Evolutionary conservation across 2,888 invertebrate species (phyloP).

Genomic region (Pollenia griseotomentosa): DNA sequence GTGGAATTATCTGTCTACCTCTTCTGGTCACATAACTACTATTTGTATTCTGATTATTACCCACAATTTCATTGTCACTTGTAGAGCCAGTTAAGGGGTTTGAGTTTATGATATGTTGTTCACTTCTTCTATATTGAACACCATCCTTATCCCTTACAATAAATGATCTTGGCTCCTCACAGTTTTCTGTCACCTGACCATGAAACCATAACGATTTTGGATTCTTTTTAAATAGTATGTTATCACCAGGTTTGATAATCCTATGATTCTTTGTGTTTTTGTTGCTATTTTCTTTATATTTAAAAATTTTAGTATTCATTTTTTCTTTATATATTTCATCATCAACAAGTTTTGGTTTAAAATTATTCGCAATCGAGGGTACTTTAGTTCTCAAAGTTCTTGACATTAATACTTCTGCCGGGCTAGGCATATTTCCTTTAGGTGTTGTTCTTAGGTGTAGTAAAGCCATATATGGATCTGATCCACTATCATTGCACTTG

Average conservation of each 20-base stretch:
- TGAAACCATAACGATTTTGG: neutral
- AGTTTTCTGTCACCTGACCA: neutral
- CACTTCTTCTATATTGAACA: constrained; percentile 4
- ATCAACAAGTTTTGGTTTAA: neutral
- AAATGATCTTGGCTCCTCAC: constrained; percentile 16
- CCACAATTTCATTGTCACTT: too few species aligned
- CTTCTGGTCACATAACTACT: neutral
- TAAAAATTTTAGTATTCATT: neutral
- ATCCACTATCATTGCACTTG: neutral
- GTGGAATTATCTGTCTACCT: neutral
- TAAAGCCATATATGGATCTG: neutral
- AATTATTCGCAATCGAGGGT: too few species aligned
- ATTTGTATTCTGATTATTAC: too few species aligned
- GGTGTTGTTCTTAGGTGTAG: neutral
- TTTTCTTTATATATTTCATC: neutral
- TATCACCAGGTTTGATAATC: neutral
- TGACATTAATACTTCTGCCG: neutral
- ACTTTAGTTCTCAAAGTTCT: too few species aligned
- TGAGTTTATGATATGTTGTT: neutral
- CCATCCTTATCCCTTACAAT: constrained; percentile 3
- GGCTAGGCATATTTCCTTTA: neutral
- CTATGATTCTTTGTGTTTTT: neutral
- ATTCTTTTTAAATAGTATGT: neutral
- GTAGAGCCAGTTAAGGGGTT: too few species aligned
- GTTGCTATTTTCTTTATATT: neutral